Evolutionary conservation across 2,888 invertebrate species (phyloP), one percentile per base, ranked within the genome.

Genomic region (Apamea monoglypha): DNA sequence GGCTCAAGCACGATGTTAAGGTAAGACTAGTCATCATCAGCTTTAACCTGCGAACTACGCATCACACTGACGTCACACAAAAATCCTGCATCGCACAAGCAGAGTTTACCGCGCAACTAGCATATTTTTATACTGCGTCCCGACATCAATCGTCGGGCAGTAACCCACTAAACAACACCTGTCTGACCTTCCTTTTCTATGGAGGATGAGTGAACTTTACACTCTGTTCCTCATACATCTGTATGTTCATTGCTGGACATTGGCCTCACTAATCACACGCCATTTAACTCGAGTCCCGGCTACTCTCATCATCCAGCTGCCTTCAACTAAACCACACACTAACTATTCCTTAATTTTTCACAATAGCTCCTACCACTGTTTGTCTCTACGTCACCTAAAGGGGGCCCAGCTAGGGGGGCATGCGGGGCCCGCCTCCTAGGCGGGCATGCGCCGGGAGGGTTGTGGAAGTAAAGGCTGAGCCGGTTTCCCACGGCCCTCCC

Each of bases 1-100:
- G 98, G 25, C 95, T 99, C 78, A 98, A 98, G 93, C 98, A 98
- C 40, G 98, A 98, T 87, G 98, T 98, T 18, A 98, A 98, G 94
- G 95, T 71, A 64, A 36, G 10, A 32, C 21, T 63, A 21, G 3
- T 8, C 61, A 29, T 61, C 29, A 29, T 2, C 61, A 61, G 29
- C 29, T 29, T n/a, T 18, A 61, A 16, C 18, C 59, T 47, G 47
- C 47, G 14, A 47, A 47, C 47, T 47, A 47, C 14, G 47, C 47
- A 14, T 47, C 47, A 14, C 47, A 47, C 12, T 47, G 14, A 47
- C 47, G 2, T 47, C n/a, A 59, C 14, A 59, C 59, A 29, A n/a
- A 59, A 59, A 59, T 59, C 14, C 59, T 59, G 6, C 14, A 59
- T 59, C 59, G 14, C n/a, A 14, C n/a, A 59, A 59, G n/a, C n/a